Evolutionary conservation across 1,140 invertebrate genomes (phyloP).

Genomic region (Drosophila bocqueti): DNA sequence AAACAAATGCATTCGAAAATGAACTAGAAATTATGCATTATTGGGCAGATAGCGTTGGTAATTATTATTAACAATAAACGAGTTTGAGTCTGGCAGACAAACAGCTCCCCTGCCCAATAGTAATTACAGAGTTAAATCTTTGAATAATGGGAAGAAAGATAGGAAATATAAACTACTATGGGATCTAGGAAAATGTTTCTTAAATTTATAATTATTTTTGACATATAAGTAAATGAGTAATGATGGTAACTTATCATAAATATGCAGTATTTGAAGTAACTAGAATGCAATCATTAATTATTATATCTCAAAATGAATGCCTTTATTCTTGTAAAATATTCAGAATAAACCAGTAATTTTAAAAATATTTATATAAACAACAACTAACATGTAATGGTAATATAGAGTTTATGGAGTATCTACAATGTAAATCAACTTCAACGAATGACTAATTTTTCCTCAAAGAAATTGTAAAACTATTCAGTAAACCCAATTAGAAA

Average conservation of each 20-base stretch:
- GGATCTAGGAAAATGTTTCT: too few relatives aligned
- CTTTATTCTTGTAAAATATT: too few relatives aligned
- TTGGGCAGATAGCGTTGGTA: slow-evolving; percentile 55
- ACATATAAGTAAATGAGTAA: too few relatives aligned
- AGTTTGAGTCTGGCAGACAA: background rate
- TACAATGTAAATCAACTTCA: too few relatives aligned
- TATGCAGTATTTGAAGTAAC: too few relatives aligned
- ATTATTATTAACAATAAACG: slow-evolving; percentile 48
- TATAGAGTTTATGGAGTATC: too few relatives aligned
- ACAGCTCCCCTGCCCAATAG: slow-evolving; percentile 1
- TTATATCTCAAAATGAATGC: too few relatives aligned
- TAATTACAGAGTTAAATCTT: background rate
- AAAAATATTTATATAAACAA: too few relatives aligned
- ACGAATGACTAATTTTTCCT: too few relatives aligned
- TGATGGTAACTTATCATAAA: background rate
- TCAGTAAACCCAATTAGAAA: background rate
- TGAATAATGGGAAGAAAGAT: background rate
- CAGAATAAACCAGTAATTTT: too few relatives aligned
- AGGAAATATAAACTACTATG: background rate
- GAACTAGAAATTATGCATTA: slow-evolving; percentile 57
- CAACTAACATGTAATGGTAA: too few relatives aligned
- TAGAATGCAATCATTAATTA: too few relatives aligned
- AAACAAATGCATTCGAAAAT: slow-evolving; percentile 55
- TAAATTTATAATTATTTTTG: background rate
- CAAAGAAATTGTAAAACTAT: background rate